Percentiles rank a stretch among this genome's conserved stretches.
These are phyloP conservation scores for Solea solea DNA, from an alignment of 2,113 vertebrate species.

Conservation along the genomic window DNA sequence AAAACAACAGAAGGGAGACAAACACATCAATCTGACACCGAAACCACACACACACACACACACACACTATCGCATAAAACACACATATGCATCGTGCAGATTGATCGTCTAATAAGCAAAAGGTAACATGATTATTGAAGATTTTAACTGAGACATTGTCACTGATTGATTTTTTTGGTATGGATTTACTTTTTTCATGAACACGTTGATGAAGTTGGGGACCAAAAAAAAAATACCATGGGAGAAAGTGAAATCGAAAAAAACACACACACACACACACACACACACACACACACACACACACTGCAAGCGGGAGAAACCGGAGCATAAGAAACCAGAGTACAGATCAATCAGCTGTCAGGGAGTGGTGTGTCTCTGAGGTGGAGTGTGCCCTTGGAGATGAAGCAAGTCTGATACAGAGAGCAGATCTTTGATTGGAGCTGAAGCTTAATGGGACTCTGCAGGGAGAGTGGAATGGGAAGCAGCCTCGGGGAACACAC, in stretches of 20 bases:
- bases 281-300: too few relatives aligned
- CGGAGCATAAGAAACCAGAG: slow-evolving; percentile 14
- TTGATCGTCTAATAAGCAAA: slow-evolving; percentile 28
- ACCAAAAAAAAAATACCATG: neutral
- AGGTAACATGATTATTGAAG: slow-evolving; percentile 30
- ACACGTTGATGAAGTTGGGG: neutral
- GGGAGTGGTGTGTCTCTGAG: slow-evolving; percentile 13
- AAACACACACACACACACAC: too few relatives aligned
- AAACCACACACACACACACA: slow-evolving; percentile 34
- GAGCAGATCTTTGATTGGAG: slow-evolving; percentile 60
- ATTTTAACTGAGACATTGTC: slow-evolving; percentile 47
- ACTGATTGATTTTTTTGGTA: slow-evolving; percentile 1
- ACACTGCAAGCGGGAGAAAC: neutral
- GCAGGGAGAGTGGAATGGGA: slow-evolving; percentile 42
- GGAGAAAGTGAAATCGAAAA: neutral
- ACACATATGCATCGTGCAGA: slow-evolving; percentile 16
- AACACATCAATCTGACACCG: slow-evolving; percentile 78
- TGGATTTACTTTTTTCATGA: neutral
- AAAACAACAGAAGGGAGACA: slow-evolving; percentile 74
- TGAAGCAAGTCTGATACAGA: slow-evolving; percentile 49
- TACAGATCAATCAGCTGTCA: slow-evolving; percentile 54
- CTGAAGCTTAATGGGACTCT: slow-evolving; percentile 47
- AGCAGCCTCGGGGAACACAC: slow-evolving; percentile 39
- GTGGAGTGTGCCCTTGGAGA: slow-evolving; percentile 44
- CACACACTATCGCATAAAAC: slow-evolving; percentile 40